phyloP scores from a whole-genome alignment of 2,113 vertebrate species.

The Todiramphus saurophagus region DNA sequence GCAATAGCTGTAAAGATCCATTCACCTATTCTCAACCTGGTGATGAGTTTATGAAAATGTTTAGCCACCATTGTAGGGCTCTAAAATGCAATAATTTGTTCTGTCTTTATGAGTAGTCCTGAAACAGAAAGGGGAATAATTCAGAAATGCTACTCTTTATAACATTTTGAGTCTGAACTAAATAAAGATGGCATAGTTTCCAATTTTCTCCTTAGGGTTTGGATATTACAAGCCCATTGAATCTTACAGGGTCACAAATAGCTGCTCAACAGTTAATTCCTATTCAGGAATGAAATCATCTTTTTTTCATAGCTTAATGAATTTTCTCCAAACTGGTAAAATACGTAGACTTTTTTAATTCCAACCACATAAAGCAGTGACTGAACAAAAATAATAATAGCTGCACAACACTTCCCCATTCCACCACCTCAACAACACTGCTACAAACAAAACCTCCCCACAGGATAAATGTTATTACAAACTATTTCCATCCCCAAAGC shows the following conservation, averaged over 20 bases:
- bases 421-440: neutral
- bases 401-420: neutral
- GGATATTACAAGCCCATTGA: neutral
- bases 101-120: neutral
- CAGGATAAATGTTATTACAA: neutral
- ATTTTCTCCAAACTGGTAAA: neutral
- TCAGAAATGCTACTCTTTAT: neutral
- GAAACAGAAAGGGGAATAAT: neutral
- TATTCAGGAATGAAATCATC: neutral
- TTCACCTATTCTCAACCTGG: neutral
- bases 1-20: neutral
- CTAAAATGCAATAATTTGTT: neutral
- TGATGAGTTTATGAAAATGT: neutral
- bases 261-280: neutral
- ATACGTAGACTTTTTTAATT: neutral
- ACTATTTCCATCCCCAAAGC: conserved; percentile 30
- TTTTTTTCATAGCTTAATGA: neutral
- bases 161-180: neutral
- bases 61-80: neutral
- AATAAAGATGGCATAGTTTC: neutral
- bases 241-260: neutral
- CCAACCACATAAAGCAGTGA: neutral
- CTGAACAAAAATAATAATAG: neutral
- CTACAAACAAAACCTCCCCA: conserved; percentile 10
- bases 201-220: neutral